Percentiles rank a stretch among this genome's conserved stretches.
Evolutionary conservation across 2,888 invertebrate species (phyloP).

Genomic region (Pherbina coryleti): DNA sequence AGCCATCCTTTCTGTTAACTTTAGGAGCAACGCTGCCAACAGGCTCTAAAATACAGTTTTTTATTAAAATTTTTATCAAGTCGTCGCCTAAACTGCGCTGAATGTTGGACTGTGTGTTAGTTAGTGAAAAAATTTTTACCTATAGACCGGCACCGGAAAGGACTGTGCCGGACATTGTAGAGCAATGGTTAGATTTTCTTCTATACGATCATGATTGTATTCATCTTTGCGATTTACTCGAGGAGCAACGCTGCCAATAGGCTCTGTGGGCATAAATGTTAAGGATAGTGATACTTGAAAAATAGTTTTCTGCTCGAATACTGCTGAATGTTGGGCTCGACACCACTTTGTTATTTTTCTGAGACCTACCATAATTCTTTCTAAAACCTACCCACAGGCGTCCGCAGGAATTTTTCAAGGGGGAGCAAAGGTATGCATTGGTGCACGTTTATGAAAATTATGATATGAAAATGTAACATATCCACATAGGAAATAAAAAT

Average conservation of each 20-base stretch:
- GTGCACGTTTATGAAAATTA: no score
- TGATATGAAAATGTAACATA: no score
- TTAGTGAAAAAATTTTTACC: conserved; percentile 56
- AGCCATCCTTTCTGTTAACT: conserved; percentile 77
- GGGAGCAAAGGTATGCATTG: no score
- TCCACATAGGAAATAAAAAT: no score
- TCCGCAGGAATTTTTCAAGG: no score
- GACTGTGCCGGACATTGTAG: conserved; percentile 83
- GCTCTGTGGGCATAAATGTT: conserved; percentile 59
- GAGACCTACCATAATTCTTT: no score
- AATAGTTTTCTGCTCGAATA: not conserved
- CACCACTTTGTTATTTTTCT: not conserved
- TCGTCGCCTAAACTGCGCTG: conserved; percentile 36
- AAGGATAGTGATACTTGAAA: not conserved
- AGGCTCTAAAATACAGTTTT: conserved; percentile 62
- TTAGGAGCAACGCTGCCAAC: conserved; percentile 73
- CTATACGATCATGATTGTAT: conserved; percentile 63
- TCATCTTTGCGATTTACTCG: conserved; percentile 72
- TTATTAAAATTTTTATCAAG: not conserved
- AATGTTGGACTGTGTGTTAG: conserved; percentile 45
- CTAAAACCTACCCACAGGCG: no score
- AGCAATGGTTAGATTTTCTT: conserved; percentile 70
- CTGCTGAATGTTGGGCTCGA: not conserved
- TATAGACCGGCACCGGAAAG: conserved; percentile 75
- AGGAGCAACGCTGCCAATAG: conserved; percentile 72